These are phyloP conservation scores for Typhlomys cinereus DNA, from an alignment of 2,113 vertebrate genomes.

Conservation along the genomic window DNA sequence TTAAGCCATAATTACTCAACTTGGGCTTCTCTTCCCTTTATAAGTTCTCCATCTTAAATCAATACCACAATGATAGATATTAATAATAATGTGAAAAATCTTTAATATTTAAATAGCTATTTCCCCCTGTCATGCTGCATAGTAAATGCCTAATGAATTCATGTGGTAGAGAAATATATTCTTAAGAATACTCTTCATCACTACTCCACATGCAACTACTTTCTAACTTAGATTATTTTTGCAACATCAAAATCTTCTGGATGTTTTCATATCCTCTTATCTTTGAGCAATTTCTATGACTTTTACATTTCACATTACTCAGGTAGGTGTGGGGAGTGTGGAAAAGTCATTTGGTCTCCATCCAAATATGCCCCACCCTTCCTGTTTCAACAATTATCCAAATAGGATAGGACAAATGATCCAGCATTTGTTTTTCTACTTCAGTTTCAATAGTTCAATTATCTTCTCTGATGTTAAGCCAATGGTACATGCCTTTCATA, in stretches of 20 bases:
- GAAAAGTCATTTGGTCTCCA: neutral
- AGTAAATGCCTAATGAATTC: neutral
- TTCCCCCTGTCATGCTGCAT: neutral
- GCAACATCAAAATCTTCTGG: neutral
- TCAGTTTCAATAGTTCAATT: slow-evolving; percentile 33
- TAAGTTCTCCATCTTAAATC: neutral
- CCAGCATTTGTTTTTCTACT: neutral
- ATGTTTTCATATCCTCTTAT: neutral
- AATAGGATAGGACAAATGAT: neutral
- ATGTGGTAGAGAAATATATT: slow-evolving; percentile 16
- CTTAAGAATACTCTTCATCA: neutral
- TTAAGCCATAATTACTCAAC: neutral
- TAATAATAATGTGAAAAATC: neutral
- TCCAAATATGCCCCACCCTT: neutral
- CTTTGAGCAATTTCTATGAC: neutral
- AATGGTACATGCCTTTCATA: slow-evolving; percentile 24
- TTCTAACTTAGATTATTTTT: neutral
- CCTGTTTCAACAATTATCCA: slow-evolving; percentile 10
- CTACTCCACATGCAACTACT: neutral
- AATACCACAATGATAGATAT: neutral
- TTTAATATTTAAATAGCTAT: slow-evolving; percentile 43
- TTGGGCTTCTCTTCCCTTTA: no score
- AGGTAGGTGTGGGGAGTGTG: neutral
- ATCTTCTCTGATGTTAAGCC: slow-evolving; percentile 46
- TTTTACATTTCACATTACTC: neutral